Percentiles rank a stretch among this genome's conserved stretches.
Conservation (phyloP, 2,797 vertebrate genomes). For the Brotula barbata region DNA sequence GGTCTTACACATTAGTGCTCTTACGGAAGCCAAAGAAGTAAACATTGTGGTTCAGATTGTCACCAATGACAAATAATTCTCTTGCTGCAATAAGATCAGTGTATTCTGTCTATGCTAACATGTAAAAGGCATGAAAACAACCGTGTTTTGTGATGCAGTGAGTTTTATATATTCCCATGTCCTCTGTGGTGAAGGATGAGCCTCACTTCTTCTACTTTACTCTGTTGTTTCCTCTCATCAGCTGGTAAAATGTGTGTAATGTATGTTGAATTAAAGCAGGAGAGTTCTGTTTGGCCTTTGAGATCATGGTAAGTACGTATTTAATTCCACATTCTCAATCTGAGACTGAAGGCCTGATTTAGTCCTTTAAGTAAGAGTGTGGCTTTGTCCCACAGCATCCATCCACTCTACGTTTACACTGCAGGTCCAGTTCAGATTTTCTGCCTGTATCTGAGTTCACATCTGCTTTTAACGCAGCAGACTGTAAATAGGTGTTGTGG, state of each 20-base stretch:
- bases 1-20: constrained; percentile 16
- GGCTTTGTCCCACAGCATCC: no score
- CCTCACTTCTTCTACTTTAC: no score
- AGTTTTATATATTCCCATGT: no score
- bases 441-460: no score
- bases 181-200: no score
- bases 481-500: no score
- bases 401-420: no score
- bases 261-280: neutral
- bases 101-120: neutral
- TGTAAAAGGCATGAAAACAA: neutral
- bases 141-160: neutral
- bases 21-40: constrained; percentile 2
- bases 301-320: neutral
- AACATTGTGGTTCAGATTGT: neutral
- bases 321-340: neutral
- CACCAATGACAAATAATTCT: constrained; percentile 34
- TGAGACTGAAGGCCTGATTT: constrained; percentile 1
- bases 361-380: neutral
- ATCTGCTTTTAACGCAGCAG: no score
- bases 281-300: neutral
- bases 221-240: neutral
- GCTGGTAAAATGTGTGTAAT: neutral
- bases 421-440: no score
- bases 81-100: constrained; percentile 11